Conservation (phyloP, 2,888 invertebrate species). For the Lordiphosa fenestrarum region DNA sequence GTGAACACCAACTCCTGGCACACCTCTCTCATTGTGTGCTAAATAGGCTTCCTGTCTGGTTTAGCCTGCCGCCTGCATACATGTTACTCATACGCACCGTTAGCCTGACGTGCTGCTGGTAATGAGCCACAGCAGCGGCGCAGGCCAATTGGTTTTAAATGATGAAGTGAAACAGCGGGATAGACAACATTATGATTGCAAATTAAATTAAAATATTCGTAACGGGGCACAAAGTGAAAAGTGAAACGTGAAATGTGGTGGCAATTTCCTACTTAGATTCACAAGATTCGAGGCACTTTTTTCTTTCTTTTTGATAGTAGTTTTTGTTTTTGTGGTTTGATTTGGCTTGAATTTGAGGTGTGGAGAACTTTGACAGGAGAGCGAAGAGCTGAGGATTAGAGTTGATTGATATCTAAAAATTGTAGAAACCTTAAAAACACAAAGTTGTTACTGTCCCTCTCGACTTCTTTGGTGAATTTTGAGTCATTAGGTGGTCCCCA, state of each 20-base stretch:
- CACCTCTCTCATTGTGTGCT: conserved; percentile 63
- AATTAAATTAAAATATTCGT: conserved; percentile 60
- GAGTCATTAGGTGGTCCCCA: no score
- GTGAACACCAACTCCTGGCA: conserved; percentile 7
- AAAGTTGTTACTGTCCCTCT: no score
- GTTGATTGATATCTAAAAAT: no score
- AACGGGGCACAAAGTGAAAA: conserved; percentile 10
- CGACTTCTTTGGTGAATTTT: no score
- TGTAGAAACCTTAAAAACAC: no score
- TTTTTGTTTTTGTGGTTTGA: conserved; percentile 8
- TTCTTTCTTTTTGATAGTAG: neutral
- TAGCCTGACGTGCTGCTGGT: conserved; percentile 31
- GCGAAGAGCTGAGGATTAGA: no score
- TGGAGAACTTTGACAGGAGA: conserved; percentile 85
- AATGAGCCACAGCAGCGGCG: conserved; percentile 21
- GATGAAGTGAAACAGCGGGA: conserved; percentile 32
- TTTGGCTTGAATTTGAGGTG: conserved; percentile 84
- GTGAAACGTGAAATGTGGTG: conserved; percentile 38
- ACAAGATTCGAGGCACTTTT: conserved; percentile 6
- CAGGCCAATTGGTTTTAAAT: conserved; percentile 13
- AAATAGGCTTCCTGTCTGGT: conserved; percentile 60
- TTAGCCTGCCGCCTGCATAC: conserved; percentile 1
- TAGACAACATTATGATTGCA: conserved; percentile 47
- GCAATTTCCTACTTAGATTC: neutral
- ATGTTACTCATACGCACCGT: conserved; percentile 71